Percentiles rank a stretch among this genome's conserved stretches.
phyloP scores from a whole-genome alignment of 2,113 vertebrate species.

The Corythornis cristatus region DNA sequence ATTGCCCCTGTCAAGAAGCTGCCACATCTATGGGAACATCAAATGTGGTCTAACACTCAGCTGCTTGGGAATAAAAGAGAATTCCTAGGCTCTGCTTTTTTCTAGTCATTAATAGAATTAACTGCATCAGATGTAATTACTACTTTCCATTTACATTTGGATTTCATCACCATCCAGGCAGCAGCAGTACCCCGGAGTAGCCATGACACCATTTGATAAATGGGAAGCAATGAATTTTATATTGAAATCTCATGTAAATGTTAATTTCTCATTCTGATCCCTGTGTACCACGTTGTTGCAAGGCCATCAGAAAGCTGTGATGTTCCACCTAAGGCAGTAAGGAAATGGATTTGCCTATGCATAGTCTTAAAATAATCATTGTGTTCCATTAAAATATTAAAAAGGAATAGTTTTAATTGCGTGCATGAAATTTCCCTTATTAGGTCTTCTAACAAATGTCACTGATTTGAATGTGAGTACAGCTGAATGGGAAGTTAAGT shows the following conservation, averaged over 20 bases:
- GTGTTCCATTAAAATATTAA: background rate
- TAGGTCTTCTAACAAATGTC: background rate
- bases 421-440: background rate
- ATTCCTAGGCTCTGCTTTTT: background rate
- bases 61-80: background rate
- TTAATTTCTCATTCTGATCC: background rate
- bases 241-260: background rate
- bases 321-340: background rate
- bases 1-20: background rate
- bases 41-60: background rate
- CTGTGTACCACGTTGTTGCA: background rate
- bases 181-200: background rate
- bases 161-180: background rate
- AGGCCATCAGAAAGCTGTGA: background rate
- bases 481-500: background rate
- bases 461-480: background rate
- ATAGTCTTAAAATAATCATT: background rate
- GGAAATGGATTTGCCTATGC: background rate
- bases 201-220: background rate
- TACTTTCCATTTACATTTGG: background rate
- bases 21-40: background rate
- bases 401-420: background rate
- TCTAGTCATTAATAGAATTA: background rate
- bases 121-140: background rate
- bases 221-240: background rate